A percentile compares a stretch with the other conserved stretches of the same genome.
These are phyloP conservation scores for Silurus aristotelis DNA, from an alignment of 2,797 vertebrate genomes.

Conservation along the genomic window DNA sequence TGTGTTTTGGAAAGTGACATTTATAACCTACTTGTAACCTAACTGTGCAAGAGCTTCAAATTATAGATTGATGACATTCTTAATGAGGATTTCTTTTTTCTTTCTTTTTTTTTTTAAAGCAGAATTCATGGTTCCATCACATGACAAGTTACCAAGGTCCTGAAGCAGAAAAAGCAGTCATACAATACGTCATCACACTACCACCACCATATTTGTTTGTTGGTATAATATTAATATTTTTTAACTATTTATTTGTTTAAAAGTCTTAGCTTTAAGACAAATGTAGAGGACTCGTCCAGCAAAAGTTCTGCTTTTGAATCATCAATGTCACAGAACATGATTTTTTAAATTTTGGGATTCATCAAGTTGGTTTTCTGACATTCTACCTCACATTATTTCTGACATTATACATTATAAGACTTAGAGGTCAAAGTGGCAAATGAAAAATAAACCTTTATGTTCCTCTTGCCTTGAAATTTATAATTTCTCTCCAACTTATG, in stretches of 20 bases:
- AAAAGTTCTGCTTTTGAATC: neutral
- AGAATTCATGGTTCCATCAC: neutral
- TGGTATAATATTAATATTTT: neutral
- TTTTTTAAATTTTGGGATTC: neutral
- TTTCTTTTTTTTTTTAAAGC: neutral
- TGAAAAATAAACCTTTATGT: neutral
- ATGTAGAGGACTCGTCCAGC: neutral
- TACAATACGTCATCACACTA: neutral
- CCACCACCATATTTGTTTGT: neutral
- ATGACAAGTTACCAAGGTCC: neutral
- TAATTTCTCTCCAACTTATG: neutral
- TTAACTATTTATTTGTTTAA: neutral
- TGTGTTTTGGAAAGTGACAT: neutral
- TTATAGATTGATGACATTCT: neutral
- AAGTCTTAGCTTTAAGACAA: neutral
- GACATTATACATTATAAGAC: no score
- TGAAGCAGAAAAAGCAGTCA: neutral
- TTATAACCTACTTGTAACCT: neutral
- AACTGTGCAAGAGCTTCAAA: neutral
- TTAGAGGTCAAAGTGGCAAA: neutral
- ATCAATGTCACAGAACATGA: neutral
- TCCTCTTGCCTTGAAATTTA: neutral
- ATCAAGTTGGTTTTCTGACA: neutral
- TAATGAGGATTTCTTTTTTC: neutral
- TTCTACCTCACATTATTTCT: no score